These are phyloP conservation scores for Octodonta nipae DNA, from an alignment of 2,888 invertebrate genomes.

Conservation along the genomic window DNA sequence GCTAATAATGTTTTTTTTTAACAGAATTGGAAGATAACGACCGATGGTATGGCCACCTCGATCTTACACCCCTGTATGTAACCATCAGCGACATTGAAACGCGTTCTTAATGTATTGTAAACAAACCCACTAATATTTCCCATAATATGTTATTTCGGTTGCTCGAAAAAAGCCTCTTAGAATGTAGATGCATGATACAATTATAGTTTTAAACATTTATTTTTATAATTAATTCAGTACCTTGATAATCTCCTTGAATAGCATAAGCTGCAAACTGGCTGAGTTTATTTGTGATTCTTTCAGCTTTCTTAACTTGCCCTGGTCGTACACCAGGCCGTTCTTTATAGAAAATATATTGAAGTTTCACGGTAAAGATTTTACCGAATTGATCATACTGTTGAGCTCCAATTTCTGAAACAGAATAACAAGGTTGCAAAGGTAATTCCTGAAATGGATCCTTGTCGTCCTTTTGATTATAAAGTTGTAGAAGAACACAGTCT, in stretches of 20 bases:
- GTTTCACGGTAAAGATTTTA: constrained; percentile 93
- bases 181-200: too few relatives aligned
- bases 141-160: too few relatives aligned
- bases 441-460: constrained; percentile 91
- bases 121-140: too few relatives aligned
- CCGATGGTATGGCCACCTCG: too few relatives aligned
- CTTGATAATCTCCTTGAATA: constrained; percentile 85
- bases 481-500: constrained; percentile 73
- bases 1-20: too few relatives aligned
- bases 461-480: constrained; percentile 55
- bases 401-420: constrained; percentile 84
- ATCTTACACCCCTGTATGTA: too few relatives aligned
- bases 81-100: too few relatives aligned
- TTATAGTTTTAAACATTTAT: too few relatives aligned
- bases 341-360: constrained; percentile 96
- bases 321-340: constrained; percentile 93
- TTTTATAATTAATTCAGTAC: constrained; percentile 11
- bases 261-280: constrained; percentile 89
- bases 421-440: constrained; percentile 87
- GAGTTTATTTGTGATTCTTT: constrained; percentile 76
- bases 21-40: too few relatives aligned
- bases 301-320: constrained; percentile 87
- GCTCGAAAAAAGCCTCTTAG: too few relatives aligned
- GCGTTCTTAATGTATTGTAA: too few relatives aligned
- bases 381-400: constrained; percentile 99